phyloP scores from a whole-genome alignment of 2,113 vertebrate species.

The Petroica traversi region DNA sequence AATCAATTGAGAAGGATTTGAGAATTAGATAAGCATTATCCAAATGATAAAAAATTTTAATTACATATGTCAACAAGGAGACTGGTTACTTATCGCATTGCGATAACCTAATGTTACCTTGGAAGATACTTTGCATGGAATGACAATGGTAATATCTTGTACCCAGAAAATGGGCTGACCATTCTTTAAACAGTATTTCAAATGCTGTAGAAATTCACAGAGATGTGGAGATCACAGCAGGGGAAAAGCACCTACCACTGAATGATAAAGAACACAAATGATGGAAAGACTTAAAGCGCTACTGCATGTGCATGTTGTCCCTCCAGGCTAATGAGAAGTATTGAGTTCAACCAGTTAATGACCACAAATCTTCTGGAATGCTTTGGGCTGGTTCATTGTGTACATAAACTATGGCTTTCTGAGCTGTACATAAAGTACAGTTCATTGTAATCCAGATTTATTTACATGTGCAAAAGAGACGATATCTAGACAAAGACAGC shows the following conservation, averaged over 20 bases:
- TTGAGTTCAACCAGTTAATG: background rate
- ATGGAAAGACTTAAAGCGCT: background rate
- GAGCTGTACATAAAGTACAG: background rate
- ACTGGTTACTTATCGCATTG: accelerated
- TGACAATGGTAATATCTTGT: background rate
- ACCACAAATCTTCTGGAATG: background rate
- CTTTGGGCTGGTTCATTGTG: background rate
- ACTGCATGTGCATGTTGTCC: background rate
- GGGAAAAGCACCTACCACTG: background rate
- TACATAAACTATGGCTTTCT: background rate
- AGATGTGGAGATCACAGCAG: background rate
- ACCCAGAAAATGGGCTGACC: background rate
- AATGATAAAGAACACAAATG: background rate
- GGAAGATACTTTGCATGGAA: background rate
- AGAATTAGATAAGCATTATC: background rate
- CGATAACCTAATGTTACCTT: background rate
- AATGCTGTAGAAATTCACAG: slow-evolving; percentile 9
- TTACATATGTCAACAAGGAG: background rate
- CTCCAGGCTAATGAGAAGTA: background rate
- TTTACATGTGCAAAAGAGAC: background rate
- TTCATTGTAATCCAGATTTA: background rate
- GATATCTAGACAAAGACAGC: background rate
- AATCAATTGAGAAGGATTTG: background rate
- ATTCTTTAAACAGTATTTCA: background rate
- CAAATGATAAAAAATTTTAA: background rate